Evolutionary conservation across 2,888 invertebrate species (phyloP).

Genomic region (Gymnocheta viridis): DNA sequence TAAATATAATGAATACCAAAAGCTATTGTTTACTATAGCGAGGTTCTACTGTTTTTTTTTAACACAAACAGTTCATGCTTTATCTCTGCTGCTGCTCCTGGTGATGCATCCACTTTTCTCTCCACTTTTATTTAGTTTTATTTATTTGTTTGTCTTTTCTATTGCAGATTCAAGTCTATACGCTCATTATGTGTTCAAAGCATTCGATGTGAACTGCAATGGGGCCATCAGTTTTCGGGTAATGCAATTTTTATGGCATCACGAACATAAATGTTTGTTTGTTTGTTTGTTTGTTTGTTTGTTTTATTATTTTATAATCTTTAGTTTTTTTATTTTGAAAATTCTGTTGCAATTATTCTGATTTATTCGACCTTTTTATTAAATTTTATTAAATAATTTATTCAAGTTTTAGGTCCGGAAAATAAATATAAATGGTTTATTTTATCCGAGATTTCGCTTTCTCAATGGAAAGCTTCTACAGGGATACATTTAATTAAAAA

Average conservation of each 20-base stretch:
- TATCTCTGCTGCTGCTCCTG: conserved; percentile 29
- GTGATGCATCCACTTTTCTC: not conserved
- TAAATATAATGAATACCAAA: not conserved
- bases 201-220: conserved; percentile 98
- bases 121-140: not conserved
- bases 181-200: conserved; percentile 99
- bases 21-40: not conserved
- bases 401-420: too few species aligned
- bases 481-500: too few species aligned
- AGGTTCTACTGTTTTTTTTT: conserved; percentile 29
- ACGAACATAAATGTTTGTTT: conserved; percentile 27
- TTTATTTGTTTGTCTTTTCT: not conserved
- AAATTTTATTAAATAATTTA: too few species aligned
- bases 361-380: too few species aligned
- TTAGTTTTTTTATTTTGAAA: not conserved
- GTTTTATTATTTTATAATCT: conserved; percentile 11
- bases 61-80: conserved; percentile 26
- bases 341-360: too few species aligned
- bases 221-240: conserved; percentile 99
- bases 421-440: too few species aligned
- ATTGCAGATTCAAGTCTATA: conserved; percentile 95
- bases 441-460: too few species aligned
- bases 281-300: too few species aligned
- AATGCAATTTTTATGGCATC: conserved; percentile 81
- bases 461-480: too few species aligned